Conservation (phyloP, 2,797 vertebrate species). For the Crocodylus rhombifer region DNA sequence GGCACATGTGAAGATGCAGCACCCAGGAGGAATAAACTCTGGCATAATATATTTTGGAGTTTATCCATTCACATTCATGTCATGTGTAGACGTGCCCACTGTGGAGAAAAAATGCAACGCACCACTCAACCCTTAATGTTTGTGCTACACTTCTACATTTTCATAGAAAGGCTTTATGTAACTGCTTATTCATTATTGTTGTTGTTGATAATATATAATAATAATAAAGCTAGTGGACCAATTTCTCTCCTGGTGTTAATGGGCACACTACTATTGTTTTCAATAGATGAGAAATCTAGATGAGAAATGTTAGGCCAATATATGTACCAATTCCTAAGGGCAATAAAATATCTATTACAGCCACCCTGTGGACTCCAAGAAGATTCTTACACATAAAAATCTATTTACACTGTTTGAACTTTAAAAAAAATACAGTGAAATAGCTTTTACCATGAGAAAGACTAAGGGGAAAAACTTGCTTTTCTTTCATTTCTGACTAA, state of each 20-base stretch:
- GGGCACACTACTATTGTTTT: neutral
- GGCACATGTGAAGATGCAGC: too few relatives aligned
- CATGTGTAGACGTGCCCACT: too few relatives aligned
- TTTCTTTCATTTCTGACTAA: neutral
- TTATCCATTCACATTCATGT: too few relatives aligned
- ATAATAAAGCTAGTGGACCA: neutral
- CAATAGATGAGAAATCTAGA: neutral
- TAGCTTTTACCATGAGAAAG: neutral
- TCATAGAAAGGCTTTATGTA: neutral
- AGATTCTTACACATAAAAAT: neutral
- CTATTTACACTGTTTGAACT: neutral
- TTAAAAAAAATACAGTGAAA: neutral
- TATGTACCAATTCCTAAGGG: neutral
- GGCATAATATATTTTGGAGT: too few relatives aligned
- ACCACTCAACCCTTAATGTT: rapidly evolving
- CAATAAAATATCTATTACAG: neutral
- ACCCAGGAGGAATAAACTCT: too few relatives aligned
- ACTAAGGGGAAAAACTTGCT: neutral
- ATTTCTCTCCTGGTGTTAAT: neutral
- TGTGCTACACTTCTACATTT: neutral
- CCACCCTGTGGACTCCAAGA: neutral
- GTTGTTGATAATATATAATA: neutral
- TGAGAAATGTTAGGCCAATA: neutral
- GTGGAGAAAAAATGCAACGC: too few relatives aligned
- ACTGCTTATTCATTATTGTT: neutral